Evolutionary conservation across 2,797 vertebrate genomes (phyloP), one percentile per base, ranked within the genome.

Genomic region (Falco peregrinus): DNA sequence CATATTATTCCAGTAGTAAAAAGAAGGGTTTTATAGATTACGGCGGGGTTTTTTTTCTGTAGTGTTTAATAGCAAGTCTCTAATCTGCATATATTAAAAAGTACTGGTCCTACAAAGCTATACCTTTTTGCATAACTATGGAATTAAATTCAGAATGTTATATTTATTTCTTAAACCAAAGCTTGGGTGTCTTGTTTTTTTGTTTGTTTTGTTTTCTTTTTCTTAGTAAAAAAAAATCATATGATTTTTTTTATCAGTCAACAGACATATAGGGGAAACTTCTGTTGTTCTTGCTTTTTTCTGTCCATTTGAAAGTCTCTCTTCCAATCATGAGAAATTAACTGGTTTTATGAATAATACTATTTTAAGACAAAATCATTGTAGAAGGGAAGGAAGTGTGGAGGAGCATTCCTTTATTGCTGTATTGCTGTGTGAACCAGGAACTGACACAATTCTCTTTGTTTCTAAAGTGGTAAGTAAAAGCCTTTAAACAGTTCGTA

Each of bases 391-490:
- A 37, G 5, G 9, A 53, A 50, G 4, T 10, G 2, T 67, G 70
- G 35, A 82, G 5, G 10, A 80, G 3, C 7, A 16, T 82, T 67
- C 1, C 0, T 8, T n/a, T 48, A 76, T 67, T 57, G 10, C 15
- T 88, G 2, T n/a, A 61, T n/a, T 77, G n/a, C 50, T 82, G 2
- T 43, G 13, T 59, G 31, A 76, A 48, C 6, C 41, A 41, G 45
- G 6, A 60, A 47, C 1, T 3, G 19, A 61, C 9, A 35, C 0
- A 4, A 60, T 60, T 56, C 1, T 45, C 54, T 47, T 20, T 39
- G 19, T 81, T 90, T 63, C 54, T 76, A 13, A 85, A 90, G 8
- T 13, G 12, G 2, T 21, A 14, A 67, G 24, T 25, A n/a, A 71
- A 74, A 86, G 16, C 31, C 13, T 68, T 78, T 60, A 37, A 74